Conservation (phyloP, 1,140 invertebrate genomes). For the Sycophila sp. region DNA sequence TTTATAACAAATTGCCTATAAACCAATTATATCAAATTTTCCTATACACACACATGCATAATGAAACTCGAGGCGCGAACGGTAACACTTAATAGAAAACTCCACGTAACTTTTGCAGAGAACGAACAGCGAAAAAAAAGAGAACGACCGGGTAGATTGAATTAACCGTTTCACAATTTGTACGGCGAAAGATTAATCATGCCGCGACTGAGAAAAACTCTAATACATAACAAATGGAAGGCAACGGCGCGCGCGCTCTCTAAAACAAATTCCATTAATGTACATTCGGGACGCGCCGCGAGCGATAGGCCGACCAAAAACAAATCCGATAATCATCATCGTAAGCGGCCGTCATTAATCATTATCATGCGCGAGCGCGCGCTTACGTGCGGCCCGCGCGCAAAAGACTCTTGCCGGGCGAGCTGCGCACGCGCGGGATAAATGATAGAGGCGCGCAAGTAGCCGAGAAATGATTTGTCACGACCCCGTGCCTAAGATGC, state of each 20-base stretch:
- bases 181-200: not conserved
- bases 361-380: not conserved
- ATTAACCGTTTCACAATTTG: not conserved
- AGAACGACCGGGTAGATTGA: too few relatives aligned
- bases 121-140: too few relatives aligned
- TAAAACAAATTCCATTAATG: not conserved
- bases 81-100: too few relatives aligned
- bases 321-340: conserved; percentile 1
- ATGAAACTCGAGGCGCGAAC: too few relatives aligned
- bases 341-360: not conserved
- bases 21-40: too few relatives aligned
- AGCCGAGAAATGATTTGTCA: not conserved
- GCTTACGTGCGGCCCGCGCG: not conserved
- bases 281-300: not conserved
- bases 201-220: not conserved
- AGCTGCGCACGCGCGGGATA: not conserved
- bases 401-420: not conserved
- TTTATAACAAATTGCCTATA: too few relatives aligned
- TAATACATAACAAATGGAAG: not conserved
- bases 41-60: too few relatives aligned
- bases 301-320: not conserved
- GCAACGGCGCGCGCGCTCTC: not conserved
- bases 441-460: not conserved
- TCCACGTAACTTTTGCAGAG: too few relatives aligned
- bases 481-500: not conserved